These are phyloP conservation scores for Myrmecophaga tridactyla DNA, from an alignment of 2,113 vertebrate species.

Conservation along the genomic window DNA sequence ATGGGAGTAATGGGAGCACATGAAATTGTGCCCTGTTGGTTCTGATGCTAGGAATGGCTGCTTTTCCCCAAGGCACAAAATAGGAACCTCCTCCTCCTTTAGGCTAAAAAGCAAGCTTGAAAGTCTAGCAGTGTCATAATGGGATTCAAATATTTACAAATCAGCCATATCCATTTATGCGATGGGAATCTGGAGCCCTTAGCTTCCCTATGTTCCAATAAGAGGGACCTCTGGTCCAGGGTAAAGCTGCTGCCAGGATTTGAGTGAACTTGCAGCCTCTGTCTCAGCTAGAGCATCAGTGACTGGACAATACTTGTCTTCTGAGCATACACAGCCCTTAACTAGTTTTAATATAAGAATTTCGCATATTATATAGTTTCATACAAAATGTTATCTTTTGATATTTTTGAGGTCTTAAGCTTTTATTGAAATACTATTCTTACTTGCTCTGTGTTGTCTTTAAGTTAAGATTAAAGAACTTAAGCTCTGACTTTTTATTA, in stretches of 20 bases:
- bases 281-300: not conserved
- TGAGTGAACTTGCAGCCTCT: too few species aligned
- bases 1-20: too few species aligned
- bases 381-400: not conserved
- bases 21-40: too few species aligned
- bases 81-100: constrained; percentile 93
- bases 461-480: not conserved
- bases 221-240: too few species aligned
- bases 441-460: not conserved
- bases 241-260: too few species aligned
- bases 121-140: constrained; percentile 93
- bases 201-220: too few species aligned
- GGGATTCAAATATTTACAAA: not conserved
- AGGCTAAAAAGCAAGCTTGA: constrained; percentile 90
- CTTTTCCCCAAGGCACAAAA: constrained; percentile 93
- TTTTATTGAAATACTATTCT: not conserved
- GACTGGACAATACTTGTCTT: too few species aligned
- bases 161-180: not conserved
- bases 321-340: not conserved
- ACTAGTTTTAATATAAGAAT: not conserved
- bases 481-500: not conserved
- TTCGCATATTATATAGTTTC: not conserved
- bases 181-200: too few species aligned
- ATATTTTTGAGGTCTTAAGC: not conserved
- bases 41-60: too few species aligned